Evolutionary conservation across 2,797 vertebrate genomes (phyloP), one percentile per base, ranked within the genome.

Genomic region (Galago senegalensis): DNA sequence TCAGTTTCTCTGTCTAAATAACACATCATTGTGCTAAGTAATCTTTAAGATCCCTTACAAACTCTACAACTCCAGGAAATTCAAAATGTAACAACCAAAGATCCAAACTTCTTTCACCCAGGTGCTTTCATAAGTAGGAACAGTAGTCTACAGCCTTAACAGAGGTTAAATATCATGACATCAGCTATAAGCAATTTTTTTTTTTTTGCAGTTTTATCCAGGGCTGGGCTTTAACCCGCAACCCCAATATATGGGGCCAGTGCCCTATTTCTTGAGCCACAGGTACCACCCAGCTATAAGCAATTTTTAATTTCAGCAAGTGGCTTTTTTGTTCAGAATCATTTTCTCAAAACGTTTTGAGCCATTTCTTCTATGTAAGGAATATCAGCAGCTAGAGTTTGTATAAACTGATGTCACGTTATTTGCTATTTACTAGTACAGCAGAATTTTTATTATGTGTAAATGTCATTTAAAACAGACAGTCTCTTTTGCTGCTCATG

Each of bases 361-460:
- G 25, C 4, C 46, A 29, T 65, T 87, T 81, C 87, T 77, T 72
- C 49, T 72, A 5, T 70, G 87, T 43, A 85, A 88, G 93, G 91
- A 88, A 37, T 76, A 65, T 53, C 29, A 31, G 29, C 49, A 75
- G 43, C 49, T 88, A 76, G 34, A 76, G 61, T 90, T 65, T 80
- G 65, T 93, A 11, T 43, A 89, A 92, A 79, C 40, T 6, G 21
- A 79, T 82, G 16, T 89, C 73, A 49, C 63, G 7, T 93, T n/a
- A 67, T 89, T 93, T 92, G 67, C 87, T 95, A 10, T 94, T 87
- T 81, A 96, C 73, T 82, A 80, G 84, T 60, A 85, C 11, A 83
- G 58, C 37, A 49, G 37, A 70, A 91, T 72, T 96, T 95, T 91
- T 80, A 76, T 72, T 75, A 9, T 87, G 40, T 79, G 25, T 69